These are phyloP conservation scores for Bergia puertoricense DNA, from an alignment of 92 coral and sea anemone species.

Conservation along the genomic window DNA sequence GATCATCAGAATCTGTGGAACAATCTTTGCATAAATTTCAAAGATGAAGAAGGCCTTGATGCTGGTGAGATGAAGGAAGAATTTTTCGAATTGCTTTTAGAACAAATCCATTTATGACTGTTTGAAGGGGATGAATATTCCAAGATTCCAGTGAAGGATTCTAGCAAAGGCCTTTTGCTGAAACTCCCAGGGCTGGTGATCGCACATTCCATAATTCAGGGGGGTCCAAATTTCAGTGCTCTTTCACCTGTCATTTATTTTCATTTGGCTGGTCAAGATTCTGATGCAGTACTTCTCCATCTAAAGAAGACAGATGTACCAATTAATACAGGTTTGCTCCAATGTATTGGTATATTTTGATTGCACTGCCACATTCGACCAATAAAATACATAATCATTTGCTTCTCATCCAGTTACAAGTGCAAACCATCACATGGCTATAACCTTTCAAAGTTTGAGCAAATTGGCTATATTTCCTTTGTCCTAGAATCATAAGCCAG, in stretches of 20 bases:
- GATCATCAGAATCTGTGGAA: constrained; percentile 45
- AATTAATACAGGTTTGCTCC: constrained; percentile 53
- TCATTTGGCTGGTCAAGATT: constrained; percentile 56
- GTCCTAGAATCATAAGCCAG: no score
- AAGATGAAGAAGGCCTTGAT: constrained; percentile 69
- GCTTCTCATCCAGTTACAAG: no score
- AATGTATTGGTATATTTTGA: neutral
- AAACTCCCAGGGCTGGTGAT: constrained; percentile 56
- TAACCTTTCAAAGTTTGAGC: no score
- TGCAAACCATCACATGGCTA: no score
- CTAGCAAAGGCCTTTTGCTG: constrained; percentile 60
- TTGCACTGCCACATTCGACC: neutral
- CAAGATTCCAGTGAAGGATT: constrained; percentile 55
- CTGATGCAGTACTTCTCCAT: constrained; percentile 47
- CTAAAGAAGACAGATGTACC: constrained; percentile 53
- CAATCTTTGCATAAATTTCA: constrained; percentile 53
- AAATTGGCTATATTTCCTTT: no score
- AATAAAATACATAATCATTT: no score
- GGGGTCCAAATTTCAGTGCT: constrained; percentile 55
- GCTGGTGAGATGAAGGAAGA: constrained; percentile 62
- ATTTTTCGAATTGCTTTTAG: constrained; percentile 54
- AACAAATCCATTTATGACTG: constrained; percentile 55
- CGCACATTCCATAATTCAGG: constrained; percentile 50
- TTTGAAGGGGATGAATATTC: constrained; percentile 55
- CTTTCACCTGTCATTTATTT: constrained; percentile 57